A percentile compares a stretch with the other conserved stretches of the same genome.
These are phyloP conservation scores for Pteromalus puparum DNA, from an alignment of 1,140 invertebrate species.

Conservation along the genomic window DNA sequence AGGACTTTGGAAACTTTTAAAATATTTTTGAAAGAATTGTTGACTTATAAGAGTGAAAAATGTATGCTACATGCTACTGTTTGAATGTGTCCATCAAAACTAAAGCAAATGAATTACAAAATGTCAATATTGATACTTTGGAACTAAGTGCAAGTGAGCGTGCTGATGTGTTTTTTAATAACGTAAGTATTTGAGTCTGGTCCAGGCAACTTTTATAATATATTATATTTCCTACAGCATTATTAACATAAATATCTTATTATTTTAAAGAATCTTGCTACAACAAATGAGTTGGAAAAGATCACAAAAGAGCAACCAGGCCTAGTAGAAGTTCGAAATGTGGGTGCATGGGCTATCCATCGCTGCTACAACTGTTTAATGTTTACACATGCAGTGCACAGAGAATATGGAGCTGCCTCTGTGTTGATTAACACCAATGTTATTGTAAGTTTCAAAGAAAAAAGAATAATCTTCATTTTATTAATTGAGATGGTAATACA, in stretches of 20 bases:
- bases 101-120: slow-evolving; percentile 66
- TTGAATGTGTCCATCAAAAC: slow-evolving; percentile 74
- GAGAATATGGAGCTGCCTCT: slow-evolving; percentile 72
- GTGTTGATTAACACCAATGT: slow-evolving; percentile 73
- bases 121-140: slow-evolving; percentile 66
- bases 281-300: slow-evolving; percentile 68
- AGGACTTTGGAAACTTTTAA: neutral
- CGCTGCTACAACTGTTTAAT: slow-evolving; percentile 73
- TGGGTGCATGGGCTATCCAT: slow-evolving; percentile 74
- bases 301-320: slow-evolving; percentile 74
- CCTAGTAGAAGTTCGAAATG: slow-evolving; percentile 70
- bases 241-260: slow-evolving; percentile 31
- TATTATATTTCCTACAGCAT: neutral
- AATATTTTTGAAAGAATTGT: slow-evolving; percentile 43
- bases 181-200: slow-evolving; percentile 63
- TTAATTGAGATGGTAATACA: neutral
- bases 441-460: slow-evolving; percentile 67
- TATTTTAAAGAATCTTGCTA: slow-evolving; percentile 66
- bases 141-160: slow-evolving; percentile 67
- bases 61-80: slow-evolving; percentile 74
- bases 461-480: slow-evolving; percentile 7
- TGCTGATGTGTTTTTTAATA: slow-evolving; percentile 70
- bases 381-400: slow-evolving; percentile 76
- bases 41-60: slow-evolving; percentile 53
- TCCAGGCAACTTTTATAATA: neutral